Conservation (phyloP, 2,888 invertebrate genomes). For the Epinotia bilunana region DNA sequence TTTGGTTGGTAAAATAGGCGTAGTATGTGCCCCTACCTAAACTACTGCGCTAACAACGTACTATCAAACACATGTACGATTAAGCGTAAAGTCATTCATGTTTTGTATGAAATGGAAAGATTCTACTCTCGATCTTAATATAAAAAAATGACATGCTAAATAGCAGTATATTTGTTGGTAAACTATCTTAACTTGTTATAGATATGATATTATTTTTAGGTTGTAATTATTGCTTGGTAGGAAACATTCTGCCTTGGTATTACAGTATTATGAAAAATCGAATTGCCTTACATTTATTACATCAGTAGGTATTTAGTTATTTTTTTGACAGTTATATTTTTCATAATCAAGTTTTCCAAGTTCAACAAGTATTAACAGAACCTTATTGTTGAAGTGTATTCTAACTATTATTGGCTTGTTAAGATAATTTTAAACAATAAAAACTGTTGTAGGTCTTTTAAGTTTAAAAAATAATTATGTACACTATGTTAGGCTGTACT, state of each 20-base stretch:
- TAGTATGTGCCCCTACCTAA: slow-evolving; percentile 72
- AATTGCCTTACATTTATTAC: neutral
- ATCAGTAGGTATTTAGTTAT: neutral
- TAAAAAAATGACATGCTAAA: neutral
- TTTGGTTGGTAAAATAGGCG: slow-evolving; percentile 83
- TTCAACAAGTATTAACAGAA: neutral
- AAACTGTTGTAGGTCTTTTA: neutral
- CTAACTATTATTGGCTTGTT: neutral
- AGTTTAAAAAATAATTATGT: neutral
- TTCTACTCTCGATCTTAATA: neutral
- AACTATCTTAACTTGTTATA: slow-evolving; percentile 7
- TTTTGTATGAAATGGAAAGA: slow-evolving; percentile 47
- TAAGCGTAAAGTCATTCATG: slow-evolving; percentile 65
- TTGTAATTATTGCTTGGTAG: slow-evolving; percentile 14
- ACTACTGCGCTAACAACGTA: slow-evolving; percentile 61
- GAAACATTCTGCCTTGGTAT: neutral
- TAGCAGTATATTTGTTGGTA: slow-evolving; percentile 24
- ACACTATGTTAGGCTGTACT: too few relatives aligned
- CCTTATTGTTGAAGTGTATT: neutral
- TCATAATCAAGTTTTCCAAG: neutral
- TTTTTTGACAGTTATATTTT: neutral
- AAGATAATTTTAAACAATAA: neutral
- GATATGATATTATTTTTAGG: slow-evolving; percentile 23
- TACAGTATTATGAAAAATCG: neutral
- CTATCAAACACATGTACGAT: slow-evolving; percentile 64